Base-by-base conservation (phyloP, 2,888 invertebrate species). In the Endotricha flammealis region DNA sequence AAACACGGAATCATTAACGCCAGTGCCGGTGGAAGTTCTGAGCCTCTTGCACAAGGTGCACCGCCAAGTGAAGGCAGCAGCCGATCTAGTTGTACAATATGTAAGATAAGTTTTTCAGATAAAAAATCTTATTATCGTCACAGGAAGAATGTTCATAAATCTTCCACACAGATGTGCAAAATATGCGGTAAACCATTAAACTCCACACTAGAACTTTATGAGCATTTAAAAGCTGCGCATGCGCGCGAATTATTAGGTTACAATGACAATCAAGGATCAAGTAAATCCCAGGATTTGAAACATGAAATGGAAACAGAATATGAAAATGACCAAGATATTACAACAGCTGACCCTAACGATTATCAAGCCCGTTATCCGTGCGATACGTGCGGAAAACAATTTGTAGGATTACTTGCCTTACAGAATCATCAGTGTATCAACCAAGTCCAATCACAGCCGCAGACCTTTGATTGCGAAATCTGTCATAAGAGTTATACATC, bases 401-500 rank as follows among this genome's bases (percentile, higher is more conserved):
- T 89, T 42, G 81, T 88, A 0, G 89, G 86, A 1, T 58, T 80
- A 31, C 73, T 88, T 3, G 87, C 87, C 1, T 64, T 90, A 36
- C 87, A 87, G 46, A 83, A 86, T 50, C 90, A 90, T 43, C 89
- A 88, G 44, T 83, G 86, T 39, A 76, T 88, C 27, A 87, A 85
- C 38, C 78, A 74, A 44, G 32, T 64, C 3, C 44, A 61, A 3
- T 49, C 65, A 4, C 75, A 76, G 35, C 78, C 79, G 6, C 80
- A 80, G 52, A 85, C 83, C 0, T 89, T 89, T 41, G 88, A 88
- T 39, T 92, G 92, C 50, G 89, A 89, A 42, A 88, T 91, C 13
- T 92, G 92, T 48, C 89, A 90, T 42, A 90, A 91, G 51, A 83
- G 87, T 14, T 92, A 92, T 56, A 88, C 88, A 2, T 91, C 91